These are phyloP conservation scores for Ophion costatus DNA, from an alignment of 2,888 invertebrate genomes.

Conservation along the genomic window DNA sequence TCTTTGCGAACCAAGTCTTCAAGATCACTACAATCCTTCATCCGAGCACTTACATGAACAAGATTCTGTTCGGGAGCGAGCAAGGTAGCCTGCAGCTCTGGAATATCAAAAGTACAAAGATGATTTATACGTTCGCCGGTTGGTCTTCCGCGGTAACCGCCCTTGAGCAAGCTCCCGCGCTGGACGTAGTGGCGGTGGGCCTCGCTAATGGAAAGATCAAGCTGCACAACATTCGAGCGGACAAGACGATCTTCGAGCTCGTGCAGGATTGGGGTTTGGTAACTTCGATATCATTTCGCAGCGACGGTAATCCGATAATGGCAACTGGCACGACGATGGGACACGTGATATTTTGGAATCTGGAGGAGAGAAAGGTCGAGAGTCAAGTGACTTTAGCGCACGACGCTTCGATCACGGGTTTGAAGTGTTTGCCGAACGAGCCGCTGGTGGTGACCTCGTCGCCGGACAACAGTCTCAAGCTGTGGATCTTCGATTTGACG, in stretches of 20 bases:
- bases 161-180: constrained; percentile 94
- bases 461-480: constrained; percentile 96
- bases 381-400: constrained; percentile 94
- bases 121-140: constrained; percentile 91
- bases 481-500: constrained; percentile 96
- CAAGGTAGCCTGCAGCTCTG: constrained; percentile 94
- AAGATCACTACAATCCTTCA: constrained; percentile 93
- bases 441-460: constrained; percentile 96
- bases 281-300: constrained; percentile 92
- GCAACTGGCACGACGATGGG: constrained; percentile 92
- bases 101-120: constrained; percentile 92
- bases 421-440: constrained; percentile 94
- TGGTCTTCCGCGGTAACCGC: constrained; percentile 90
- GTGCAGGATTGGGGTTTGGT: constrained; percentile 96
- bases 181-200: constrained; percentile 96
- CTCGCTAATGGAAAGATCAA: constrained; percentile 92
- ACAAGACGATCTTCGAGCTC: constrained; percentile 93
- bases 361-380: constrained; percentile 91
- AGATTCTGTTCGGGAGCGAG: constrained; percentile 93
- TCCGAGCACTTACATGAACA: constrained; percentile 97
- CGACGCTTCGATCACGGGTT: constrained; percentile 89
- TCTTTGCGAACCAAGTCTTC: constrained; percentile 89
- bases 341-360: constrained; percentile 96
- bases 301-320: constrained; percentile 94
- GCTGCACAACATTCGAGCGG: constrained; percentile 94